Percentiles rank a stretch among this genome's conserved stretches.
Evolutionary conservation across 2,113 vertebrate genomes (phyloP).

Genomic region (Hippoglossus stenolepis): DNA sequence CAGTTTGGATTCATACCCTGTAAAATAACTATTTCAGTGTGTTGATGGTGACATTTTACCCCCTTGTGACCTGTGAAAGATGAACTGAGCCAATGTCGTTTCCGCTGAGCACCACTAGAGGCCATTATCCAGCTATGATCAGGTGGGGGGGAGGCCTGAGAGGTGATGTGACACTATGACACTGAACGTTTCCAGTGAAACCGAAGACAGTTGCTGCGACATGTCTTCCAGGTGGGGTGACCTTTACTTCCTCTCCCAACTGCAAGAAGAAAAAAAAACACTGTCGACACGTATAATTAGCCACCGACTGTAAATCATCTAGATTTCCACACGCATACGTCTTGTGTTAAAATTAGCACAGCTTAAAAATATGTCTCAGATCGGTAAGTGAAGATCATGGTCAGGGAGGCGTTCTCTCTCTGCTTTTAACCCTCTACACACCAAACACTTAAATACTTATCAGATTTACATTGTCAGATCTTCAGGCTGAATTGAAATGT

Average conservation of each 20-base stretch:
- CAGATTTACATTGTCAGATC: too few species aligned
- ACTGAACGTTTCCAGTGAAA: slow-evolving; percentile 56
- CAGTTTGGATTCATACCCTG: background rate
- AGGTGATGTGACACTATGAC: slow-evolving; percentile 37
- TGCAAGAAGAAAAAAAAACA: slow-evolving; percentile 36
- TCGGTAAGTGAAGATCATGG: slow-evolving; percentile 36
- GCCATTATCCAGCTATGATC: slow-evolving; percentile 11
- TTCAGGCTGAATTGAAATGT: too few species aligned
- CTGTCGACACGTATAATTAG: slow-evolving; percentile 68
- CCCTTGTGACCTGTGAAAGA: slow-evolving; percentile 5
- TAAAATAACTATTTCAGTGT: slow-evolving; percentile 22
- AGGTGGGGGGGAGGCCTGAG: background rate
- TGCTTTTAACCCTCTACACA: slow-evolving; percentile 8
- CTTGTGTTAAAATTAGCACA: slow-evolving; percentile 61
- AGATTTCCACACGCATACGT: background rate
- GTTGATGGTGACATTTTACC: slow-evolving; percentile 21
- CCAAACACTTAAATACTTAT: too few species aligned
- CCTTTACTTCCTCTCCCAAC: slow-evolving; percentile 56
- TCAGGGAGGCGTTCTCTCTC: slow-evolving; percentile 29
- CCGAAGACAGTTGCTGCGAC: slow-evolving; percentile 31
- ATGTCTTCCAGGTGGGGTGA: slow-evolving; percentile 67
- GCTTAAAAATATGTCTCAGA: slow-evolving; percentile 38
- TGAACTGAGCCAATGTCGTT: slow-evolving; percentile 7
- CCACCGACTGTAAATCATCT: slow-evolving; percentile 50
- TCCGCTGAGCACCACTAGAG: slow-evolving; percentile 32